Percentiles rank a stretch among this genome's conserved stretches.
Conservation (phyloP, 2,113 vertebrate species). For the Esox niger region DNA sequence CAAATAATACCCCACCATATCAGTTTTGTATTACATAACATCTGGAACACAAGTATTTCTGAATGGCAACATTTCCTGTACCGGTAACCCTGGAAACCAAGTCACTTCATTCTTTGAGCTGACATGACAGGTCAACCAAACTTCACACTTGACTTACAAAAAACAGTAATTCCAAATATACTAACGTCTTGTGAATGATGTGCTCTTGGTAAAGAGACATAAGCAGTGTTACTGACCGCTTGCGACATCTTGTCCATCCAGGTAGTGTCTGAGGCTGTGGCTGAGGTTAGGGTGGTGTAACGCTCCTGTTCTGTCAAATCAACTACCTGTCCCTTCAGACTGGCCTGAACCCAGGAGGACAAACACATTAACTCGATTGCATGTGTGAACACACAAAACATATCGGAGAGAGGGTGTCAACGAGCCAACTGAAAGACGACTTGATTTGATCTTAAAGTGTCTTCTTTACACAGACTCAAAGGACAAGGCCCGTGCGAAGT, state of each 20-base stretch:
- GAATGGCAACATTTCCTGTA: neutral
- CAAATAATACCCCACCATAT: neutral
- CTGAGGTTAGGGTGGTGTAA: conserved; percentile 25
- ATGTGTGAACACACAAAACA: no score
- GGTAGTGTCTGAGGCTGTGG: conserved; percentile 55
- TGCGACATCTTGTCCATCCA: conserved; percentile 75
- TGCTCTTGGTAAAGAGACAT: conserved; percentile 33
- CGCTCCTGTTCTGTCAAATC: conserved; percentile 62
- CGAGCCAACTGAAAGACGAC: neutral
- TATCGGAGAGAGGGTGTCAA: neutral
- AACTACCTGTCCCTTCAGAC: conserved; percentile 4
- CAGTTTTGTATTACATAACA: neutral
- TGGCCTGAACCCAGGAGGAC: conserved; percentile 31
- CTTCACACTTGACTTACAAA: no score
- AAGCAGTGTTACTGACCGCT: conserved; percentile 60
- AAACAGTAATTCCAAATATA: no score
- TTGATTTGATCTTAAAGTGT: neutral
- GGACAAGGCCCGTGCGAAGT: no score
- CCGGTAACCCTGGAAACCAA: neutral
- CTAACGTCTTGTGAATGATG: neutral
- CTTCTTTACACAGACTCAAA: neutral
- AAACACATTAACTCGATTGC: neutral
- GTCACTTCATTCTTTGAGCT: no score
- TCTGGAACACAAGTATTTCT: neutral
- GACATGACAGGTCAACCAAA: no score